These are phyloP conservation scores for Neostethus bicornis DNA, from an alignment of 2,797 vertebrate genomes.

Conservation along the genomic window DNA sequence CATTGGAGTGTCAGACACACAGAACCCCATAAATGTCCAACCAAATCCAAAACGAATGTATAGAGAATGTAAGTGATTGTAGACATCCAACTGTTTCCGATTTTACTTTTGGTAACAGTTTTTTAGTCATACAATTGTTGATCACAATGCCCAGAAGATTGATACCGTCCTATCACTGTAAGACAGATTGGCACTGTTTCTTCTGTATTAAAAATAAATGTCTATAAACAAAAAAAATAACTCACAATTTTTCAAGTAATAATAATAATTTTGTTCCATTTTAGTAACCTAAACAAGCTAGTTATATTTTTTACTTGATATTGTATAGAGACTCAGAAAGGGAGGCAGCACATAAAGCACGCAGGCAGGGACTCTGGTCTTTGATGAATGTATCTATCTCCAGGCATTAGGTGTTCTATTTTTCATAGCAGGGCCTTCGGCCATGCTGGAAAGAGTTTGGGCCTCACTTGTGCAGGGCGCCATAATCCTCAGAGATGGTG, in stretches of 20 bases:
- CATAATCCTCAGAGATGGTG: conserved; percentile 69
- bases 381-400: conserved; percentile 85
- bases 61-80: too few species aligned
- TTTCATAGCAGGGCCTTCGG: conserved; percentile 76
- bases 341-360: conserved; percentile 63
- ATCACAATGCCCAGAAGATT: conserved; percentile 37
- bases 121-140: conserved; percentile 44
- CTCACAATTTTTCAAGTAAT: conserved; percentile 54
- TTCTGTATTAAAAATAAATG: conserved; percentile 16
- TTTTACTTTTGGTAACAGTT: conserved; percentile 39
- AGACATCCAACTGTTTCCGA: too few species aligned
- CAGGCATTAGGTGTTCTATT: conserved; percentile 83
- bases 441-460: conserved; percentile 66
- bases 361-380: conserved; percentile 58
- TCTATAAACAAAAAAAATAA: conserved; percentile 22
- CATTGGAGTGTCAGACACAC: too few species aligned
- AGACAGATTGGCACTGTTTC: conserved; percentile 45
- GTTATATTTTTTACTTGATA: conserved; percentile 67
- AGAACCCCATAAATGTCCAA: too few species aligned
- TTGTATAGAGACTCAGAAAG: conserved; percentile 60
- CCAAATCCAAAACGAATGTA: too few species aligned
- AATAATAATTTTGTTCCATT: conserved; percentile 71
- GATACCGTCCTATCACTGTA: conserved; percentile 36
- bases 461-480: conserved; percentile 66
- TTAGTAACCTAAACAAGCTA: conserved; percentile 72